These are phyloP conservation scores for Donacobius atricapilla DNA, from an alignment of 2,113 vertebrate genomes.

Conservation along the genomic window DNA sequence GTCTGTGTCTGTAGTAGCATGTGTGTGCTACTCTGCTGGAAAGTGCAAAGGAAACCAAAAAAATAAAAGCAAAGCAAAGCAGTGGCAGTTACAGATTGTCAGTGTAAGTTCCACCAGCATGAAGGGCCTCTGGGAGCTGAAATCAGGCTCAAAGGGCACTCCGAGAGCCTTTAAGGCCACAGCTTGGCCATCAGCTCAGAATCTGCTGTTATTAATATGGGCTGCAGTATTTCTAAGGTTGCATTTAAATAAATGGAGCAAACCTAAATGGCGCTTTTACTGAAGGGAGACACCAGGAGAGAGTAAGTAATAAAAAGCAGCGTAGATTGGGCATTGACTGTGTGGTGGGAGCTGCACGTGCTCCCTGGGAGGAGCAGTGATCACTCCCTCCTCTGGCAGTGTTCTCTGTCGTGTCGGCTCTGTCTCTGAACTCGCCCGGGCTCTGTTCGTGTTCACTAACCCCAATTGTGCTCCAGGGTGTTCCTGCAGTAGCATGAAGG, in stretches of 20 bases:
- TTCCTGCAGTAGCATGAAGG: constrained; percentile 48
- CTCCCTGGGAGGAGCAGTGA: neutral
- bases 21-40: neutral
- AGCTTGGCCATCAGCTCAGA: neutral
- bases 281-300: neutral
- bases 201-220: neutral
- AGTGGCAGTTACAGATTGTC: neutral
- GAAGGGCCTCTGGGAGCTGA: neutral
- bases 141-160: neutral
- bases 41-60: neutral
- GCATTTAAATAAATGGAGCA: neutral
- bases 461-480: constrained; percentile 47
- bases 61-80: neutral
- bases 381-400: neutral
- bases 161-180: neutral
- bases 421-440: neutral
- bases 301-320: neutral
- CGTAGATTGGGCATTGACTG: accelerated
- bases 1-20: neutral
- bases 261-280: neutral
- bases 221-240: neutral
- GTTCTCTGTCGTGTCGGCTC: neutral
- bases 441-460: constrained; percentile 63
- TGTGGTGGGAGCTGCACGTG: neutral
- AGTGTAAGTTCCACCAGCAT: neutral